Base-by-base conservation (phyloP, 2,888 invertebrate genomes). In the Adelphocoris suturalis region DNA sequence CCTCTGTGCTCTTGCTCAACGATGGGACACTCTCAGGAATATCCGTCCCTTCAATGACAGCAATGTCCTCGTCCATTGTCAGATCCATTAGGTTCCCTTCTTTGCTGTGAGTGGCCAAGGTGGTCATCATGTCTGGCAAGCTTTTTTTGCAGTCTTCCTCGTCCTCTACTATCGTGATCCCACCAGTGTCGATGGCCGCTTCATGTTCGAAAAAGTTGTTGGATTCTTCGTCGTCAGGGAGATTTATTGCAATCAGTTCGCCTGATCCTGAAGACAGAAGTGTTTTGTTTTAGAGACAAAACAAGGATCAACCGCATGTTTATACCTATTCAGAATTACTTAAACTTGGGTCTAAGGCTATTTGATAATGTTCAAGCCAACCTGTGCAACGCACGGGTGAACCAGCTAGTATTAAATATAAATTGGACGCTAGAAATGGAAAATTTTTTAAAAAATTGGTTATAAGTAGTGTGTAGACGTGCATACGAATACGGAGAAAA, bases 81-180 rank as follows among this genome's bases (percentile, higher is more conserved):
- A 68, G 9, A 11, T 68, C 23, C 68, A 68, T 68, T 23, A 19
- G n/a, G 19, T 23, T 23, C 9, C 19, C 68, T 12, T 68, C 12
- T 68, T 23, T 23, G 19, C 19, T 16, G 3, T 23, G 61, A 61
- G 16, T 0, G n/a, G n/a, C 23, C 23, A 68, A 68, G 23, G 23
- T 61, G 19, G 19, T 11, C 52, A 52, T 52, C 14, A 61, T 61
- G 61, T n/a, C 9, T 61, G 61, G 9, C n/a, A 61, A 3, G 23
- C 7, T 12, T 23, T 80, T 80, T 14, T 61, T 47, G 84, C 52
- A n/a, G 14, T 14, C 47, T 7, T 61, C 61, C n/a, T 12, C 68
- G 90, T 94, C 94, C 9, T 94, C 95, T 0, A 95, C 95, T 91
- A 95, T 95, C 37, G 95, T 95, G 91, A 95, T 94, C 37, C 95